Conservation (phyloP, 2,888 invertebrate genomes). For the Salticus scenicus region DNA sequence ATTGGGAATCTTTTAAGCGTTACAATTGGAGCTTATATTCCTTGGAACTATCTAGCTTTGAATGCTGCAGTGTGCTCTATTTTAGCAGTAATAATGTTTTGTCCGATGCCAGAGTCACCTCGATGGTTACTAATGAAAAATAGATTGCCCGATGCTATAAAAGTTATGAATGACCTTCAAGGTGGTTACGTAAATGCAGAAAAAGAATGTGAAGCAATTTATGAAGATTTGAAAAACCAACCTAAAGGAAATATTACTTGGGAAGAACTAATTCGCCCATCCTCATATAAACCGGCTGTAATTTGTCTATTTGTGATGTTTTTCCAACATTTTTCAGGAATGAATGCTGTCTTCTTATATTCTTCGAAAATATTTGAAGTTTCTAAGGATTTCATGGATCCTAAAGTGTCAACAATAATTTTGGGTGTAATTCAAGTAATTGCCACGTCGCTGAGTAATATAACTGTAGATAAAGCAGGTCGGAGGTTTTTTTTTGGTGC, state of each 20-base stretch:
- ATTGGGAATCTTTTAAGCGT: constrained; percentile 87
- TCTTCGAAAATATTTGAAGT: constrained; percentile 87
- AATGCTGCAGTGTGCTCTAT: constrained; percentile 85
- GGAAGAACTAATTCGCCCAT: constrained; percentile 83
- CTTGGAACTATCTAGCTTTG: constrained; percentile 88
- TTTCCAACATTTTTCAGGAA: constrained; percentile 95
- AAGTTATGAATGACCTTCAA: constrained; percentile 87
- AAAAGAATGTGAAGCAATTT: constrained; percentile 79
- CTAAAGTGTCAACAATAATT: constrained; percentile 87
- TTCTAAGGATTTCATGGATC: constrained; percentile 87
- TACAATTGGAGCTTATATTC: constrained; percentile 84
- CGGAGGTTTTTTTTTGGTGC: constrained; percentile 89
- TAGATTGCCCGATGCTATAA: constrained; percentile 82
- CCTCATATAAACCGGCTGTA: constrained; percentile 85
- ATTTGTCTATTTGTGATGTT: constrained; percentile 93
- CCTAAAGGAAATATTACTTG: constrained; percentile 79
- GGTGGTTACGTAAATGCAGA: constrained; percentile 87
- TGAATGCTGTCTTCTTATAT: constrained; percentile 96
- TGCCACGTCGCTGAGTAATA: constrained; percentile 89
- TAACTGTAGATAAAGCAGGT: constrained; percentile 90
- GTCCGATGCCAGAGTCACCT: constrained; percentile 93
- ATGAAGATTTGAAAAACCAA: constrained; percentile 75
- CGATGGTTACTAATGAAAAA: constrained; percentile 76
- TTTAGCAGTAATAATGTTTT: constrained; percentile 86
- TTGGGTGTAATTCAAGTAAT: constrained; percentile 92